Base-by-base conservation (phyloP, 2,113 vertebrate species). In the Muntiacus muntjak region DNA sequence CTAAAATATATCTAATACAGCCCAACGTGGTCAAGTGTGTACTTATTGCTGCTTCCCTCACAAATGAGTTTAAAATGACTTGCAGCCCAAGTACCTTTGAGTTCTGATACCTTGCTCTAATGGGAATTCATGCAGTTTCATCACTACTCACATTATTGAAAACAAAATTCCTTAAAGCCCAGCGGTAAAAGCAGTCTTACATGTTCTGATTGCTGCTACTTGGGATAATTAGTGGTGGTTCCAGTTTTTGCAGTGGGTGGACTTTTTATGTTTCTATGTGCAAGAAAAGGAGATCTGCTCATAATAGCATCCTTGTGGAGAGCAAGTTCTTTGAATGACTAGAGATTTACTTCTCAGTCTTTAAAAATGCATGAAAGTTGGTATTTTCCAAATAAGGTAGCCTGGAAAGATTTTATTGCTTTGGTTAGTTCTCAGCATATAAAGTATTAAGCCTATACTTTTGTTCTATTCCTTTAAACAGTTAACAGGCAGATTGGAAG, bases 321-420 rank as follows among this genome's bases (percentile, higher is more conserved):
- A 43, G 23, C 71, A 64, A 11, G 58, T 54, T 83, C 40, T 81
- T 71, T 50, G 11, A 87, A 52, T 62, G 71, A 28, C 25, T 58
- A 43, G 19, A 30, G 2, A 79, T 81, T 91, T 67, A 83, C 8
- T 58, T 30, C 4, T 82, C 9, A 19, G 23, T 92, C 60, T 91
- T 71, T 82, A 40, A 93, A 97, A 96, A 52, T 67, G 21, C 33
- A 58, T 78, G 54, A 62, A 79, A 30, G 26, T 54, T 30, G 16
- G 19, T 62, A 89, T 78, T 94, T 96, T 96, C 78, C 30, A 90
- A 79, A 43, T 57, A 62, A 97, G 92, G n/a, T 94, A n/a, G 15
- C 62, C 10, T 86, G 21, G 45, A 7, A 91, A 33, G 21, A 62
- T 94, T 94, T 45, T 60, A 71, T 36, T 78, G 55, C 62, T 82